Evolutionary conservation across 2,888 invertebrate genomes (phyloP), one percentile per base, ranked within the genome.

Genomic region (Ichneumoninae sp.): DNA sequence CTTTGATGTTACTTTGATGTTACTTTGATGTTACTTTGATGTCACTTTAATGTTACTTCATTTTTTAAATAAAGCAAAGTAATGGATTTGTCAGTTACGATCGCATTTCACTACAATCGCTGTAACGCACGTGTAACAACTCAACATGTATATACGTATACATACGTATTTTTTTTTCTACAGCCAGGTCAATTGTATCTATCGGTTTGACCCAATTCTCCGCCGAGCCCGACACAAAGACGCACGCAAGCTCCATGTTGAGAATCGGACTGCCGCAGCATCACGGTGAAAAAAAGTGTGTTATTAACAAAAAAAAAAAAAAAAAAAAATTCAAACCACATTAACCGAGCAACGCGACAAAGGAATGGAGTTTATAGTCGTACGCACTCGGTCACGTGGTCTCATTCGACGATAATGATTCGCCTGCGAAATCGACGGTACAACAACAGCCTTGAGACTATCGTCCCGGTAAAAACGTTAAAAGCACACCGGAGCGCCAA

Each of bases 401-500:
- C 16, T 47, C 4, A 8, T 76, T 44, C 54, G 52, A 50, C 19
- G 66, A 44, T 76, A 76, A 76, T 40, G 66, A 75, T 75, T 81
- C 60, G 81, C 69, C 75, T 50, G 75, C 26, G 44, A 81, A 75
- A 63, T 69, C 50, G 75, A 52, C 22, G 63, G 57, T 65, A 73
- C 50, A 73, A 40, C 65, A n/a, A 33, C 40, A 54, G 50, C 76
- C 75, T 81, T 76, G 79, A 79, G 77, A 80, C 81, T 26, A 57
- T 57, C 54, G 36, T 30, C 26, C 60, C 44, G 22, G 63, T 44
- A 76, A 65, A 71, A 83, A 81, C 73, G 74, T 81, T 78, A 52
- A 69, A 86, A 79, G 76, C 68, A 26, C 19, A 63, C 87, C 87
- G 88, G 83, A 87, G 81, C 66, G 82, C 88, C 87, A 87, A 90